These are phyloP conservation scores for Mystacornis crossleyi DNA, from an alignment of 2,113 vertebrate genomes.

Conservation along the genomic window DNA sequence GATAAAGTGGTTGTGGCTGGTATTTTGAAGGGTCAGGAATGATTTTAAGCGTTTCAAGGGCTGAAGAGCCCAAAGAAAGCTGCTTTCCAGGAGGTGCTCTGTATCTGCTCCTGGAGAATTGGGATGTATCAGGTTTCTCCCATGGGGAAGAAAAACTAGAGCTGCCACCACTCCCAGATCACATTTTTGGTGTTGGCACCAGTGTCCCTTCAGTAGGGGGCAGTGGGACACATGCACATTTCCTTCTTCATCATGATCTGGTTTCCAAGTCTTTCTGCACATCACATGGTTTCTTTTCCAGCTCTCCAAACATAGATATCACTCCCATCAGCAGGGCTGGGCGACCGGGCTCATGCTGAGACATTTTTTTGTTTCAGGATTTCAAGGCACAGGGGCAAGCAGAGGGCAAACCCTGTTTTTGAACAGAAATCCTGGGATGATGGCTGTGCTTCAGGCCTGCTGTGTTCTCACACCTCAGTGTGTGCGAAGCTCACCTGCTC, in stretches of 20 bases:
- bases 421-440: background rate
- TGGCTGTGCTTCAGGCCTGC: rapidly evolving
- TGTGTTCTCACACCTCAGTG: rapidly evolving
- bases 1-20: background rate
- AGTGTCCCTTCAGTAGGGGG: background rate
- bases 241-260: background rate
- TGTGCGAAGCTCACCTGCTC: background rate
- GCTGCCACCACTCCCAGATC: background rate
- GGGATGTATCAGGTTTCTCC: background rate
- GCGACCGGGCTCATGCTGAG: rapidly evolving
- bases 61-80: background rate
- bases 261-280: background rate
- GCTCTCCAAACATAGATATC: background rate
- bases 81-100: background rate
- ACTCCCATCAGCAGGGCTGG: background rate
- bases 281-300: background rate
- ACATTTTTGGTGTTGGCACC: background rate
- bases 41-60: background rate
- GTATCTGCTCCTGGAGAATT: background rate
- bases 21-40: background rate
- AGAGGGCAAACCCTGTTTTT: background rate
- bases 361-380: background rate
- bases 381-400: background rate
- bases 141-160: background rate
- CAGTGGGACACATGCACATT: background rate